phyloP scores from a whole-genome alignment of 2,113 vertebrate genomes.

The Lethenteron camtschaticum region DNA sequence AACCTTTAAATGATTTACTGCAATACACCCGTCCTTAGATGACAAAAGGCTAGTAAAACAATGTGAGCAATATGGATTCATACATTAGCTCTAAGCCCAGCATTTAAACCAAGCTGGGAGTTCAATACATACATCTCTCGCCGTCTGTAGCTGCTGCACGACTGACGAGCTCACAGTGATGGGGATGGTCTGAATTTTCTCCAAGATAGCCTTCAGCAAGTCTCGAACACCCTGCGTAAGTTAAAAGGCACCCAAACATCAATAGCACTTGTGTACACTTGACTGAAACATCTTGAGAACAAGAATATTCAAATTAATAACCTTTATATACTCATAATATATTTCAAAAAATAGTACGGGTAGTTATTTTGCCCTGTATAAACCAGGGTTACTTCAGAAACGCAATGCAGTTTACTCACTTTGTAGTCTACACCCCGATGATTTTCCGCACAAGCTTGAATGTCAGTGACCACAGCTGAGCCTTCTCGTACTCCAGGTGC shows the following conservation, averaged over 20 bases:
- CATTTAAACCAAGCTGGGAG: background rate
- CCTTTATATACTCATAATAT: background rate
- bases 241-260: background rate
- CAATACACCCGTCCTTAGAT: too few species aligned
- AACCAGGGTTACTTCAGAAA: too few species aligned
- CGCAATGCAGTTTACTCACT: constrained; percentile 23
- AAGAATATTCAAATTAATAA: background rate
- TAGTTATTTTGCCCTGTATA: too few species aligned
- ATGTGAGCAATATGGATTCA: too few species aligned
- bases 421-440: constrained; percentile 97
- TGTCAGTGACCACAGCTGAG: constrained; percentile 79
- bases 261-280: background rate
- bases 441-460: constrained; percentile 83
- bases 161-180: constrained; percentile 86
- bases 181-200: constrained; percentile 82
- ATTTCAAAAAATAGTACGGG: background rate
- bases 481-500: constrained; percentile 79
- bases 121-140: constrained; percentile 48
- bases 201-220: constrained; percentile 67
- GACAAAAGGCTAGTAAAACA: too few species aligned
- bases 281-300: background rate
- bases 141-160: constrained; percentile 72
- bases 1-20: too few species aligned
- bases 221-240: constrained; percentile 61
- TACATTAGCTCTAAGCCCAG: background rate